Base-by-base conservation (phyloP, 2,113 vertebrate species). In the Alethe diademata region DNA sequence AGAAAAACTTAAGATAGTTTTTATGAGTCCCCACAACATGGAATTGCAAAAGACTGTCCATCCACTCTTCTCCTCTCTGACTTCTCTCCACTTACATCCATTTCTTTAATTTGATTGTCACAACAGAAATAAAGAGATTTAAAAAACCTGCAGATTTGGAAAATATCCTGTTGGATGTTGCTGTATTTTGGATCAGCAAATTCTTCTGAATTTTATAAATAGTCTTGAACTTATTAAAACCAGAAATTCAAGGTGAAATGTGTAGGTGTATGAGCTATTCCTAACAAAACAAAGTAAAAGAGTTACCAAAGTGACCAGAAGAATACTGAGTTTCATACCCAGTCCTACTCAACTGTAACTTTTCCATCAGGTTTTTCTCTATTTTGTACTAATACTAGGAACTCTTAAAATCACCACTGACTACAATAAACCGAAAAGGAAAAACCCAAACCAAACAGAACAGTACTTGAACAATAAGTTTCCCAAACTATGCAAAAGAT, bases 211-310 rank as follows among this genome's bases (percentile, higher is more conserved):
- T 82, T 92, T 54, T 62, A 58, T 36, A 70, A 83, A 75, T 6
- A 81, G 26, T 60, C 26, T 60, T 65, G n/a, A 71, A 74, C 19
- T 84, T 56, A 84, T 3, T 84, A 36, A 81, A 89, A 81, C 6
- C 25, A 61, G 73, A 91, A 96, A 88, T 35, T 80, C 65, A 71
- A 75, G 81, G 42, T 40, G 65, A 93, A 93, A 84, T 72, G n/a
- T 84, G n/a, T 71, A 86, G 54, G 28, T 86, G 43, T 67, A 35
- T 11, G 18, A 76, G 5, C 33, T 78, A 71, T 38, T 80, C 53
- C 48, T 75, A 91, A 75, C 6, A 18, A 67, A 86, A 76, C 35
- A 78, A 8, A 8, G 14, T 35, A 70, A 90, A 86, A 69, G 0
- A 78, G 69, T 81, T 72, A 61, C 26, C 5, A 0, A 54, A 67